Base-by-base conservation (phyloP, 2,797 vertebrate species). In the Lutjanus campechanus region DNA sequence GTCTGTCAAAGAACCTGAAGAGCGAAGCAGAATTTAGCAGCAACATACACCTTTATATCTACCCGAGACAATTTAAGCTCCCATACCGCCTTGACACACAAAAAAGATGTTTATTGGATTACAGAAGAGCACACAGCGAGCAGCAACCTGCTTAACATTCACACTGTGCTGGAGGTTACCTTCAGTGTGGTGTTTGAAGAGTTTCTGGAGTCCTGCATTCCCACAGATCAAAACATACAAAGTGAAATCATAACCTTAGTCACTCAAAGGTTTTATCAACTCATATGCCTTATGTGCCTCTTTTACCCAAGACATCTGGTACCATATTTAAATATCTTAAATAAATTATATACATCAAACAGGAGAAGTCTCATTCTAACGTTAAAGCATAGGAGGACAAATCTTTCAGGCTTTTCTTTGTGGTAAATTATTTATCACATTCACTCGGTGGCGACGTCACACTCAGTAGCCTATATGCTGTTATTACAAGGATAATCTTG, bases 81-180 rank as follows among this genome's bases (percentile, higher is more conserved):
- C 58, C 15, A 19, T 8, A 6, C 73, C 50, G 73, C 64, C 40
- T 55, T 51, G 19, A 69, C 59, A 60, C 2, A 36, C 2, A 36
- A 4, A 36, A 4, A 55, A 68, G 64, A 44, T n/a, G 69, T 73
- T 73, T 61, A 56, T 65, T 51, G 69, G 77, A 81, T 73, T 77
- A 73, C 51, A 63, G 77, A 63, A 11, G 51, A 51, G 51, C 58
- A 40, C 76, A n/a, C 49, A 47, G 55, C 13, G 7, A 69, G 62
- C 50, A 40, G 76, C 47, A 55, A 22, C 64, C 77, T 77, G 73
- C 69, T 73, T 62, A 66, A 47, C 65, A 70, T 69, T 70, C 73
- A 69, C 1, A 73, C 77, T 19, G 58, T 56, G 74, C 69, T 77
- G 25, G 53, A 74, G 60, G 59, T 64, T 43, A 64, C 61, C 49